Base-by-base conservation (phyloP, 2,888 invertebrate species). In the Chaetogeoica ovagalla region DNA sequence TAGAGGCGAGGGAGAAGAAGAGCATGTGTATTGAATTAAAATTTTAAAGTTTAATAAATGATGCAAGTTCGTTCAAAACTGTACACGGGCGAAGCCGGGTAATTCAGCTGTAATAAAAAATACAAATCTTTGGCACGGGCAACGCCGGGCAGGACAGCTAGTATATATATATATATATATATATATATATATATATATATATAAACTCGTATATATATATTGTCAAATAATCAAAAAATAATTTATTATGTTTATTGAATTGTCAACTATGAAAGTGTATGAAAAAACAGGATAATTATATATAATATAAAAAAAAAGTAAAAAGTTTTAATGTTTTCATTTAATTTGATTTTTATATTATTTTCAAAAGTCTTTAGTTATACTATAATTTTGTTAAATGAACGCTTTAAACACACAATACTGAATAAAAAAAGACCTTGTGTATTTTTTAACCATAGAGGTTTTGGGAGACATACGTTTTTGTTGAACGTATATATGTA, bases 301-400 rank as follows among this genome's bases (percentile, higher is more conserved):
- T 57, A 66, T 55, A 74, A 19, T 39, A 57, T 65, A 21, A 62
- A 21, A 65, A 39, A 39, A 57, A n/a, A 1, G n/a, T 48, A 30
- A 62, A 37, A 11, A 21, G 55, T 39, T 59, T 39, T 57, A 43
- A 43, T 55, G n/a, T 62, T 74, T 71, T 71, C 21, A 13, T 65
- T 55, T 55, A 17, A 21, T 8, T 65, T n/a, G 30, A 52, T 52
- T 65, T 70, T 66, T 52, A 52, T 11, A 66, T 39, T 37, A 6
- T 8, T 55, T 73, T 65, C n/a, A 55, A 65, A 74, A 21, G 48
- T 74, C 37, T 65, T 75, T 57, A 57, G 57, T 75, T 65, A 65
- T 65, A 74, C 55, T 74, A 65, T 57, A 37, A 57, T 66, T 55
- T 21, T 17, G 19, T 21, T 6, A 39, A 66, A 66, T 39, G 55